Percentiles rank a stretch among this genome's conserved stretches.
Conservation (phyloP, 2,888 invertebrate species). For the Gisinianus flammeolus region DNA sequence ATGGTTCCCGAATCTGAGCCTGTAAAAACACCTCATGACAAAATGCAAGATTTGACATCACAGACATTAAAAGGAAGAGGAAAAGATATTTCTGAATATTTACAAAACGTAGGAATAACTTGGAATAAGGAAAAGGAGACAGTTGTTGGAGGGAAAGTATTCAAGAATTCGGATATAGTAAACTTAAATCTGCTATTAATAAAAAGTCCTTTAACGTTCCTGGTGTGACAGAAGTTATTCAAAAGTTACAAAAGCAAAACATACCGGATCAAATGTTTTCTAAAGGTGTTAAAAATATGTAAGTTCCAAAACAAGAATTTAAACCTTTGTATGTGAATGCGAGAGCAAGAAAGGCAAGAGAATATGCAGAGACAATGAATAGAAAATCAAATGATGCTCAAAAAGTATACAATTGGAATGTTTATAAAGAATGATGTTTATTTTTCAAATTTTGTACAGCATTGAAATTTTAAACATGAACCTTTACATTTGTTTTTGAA, state of each 20-base stretch:
- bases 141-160: not conserved
- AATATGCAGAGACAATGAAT: not conserved
- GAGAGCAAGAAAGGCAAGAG: not conserved
- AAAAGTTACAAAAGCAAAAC: not conserved
- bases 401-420: slow-evolving; percentile 7
- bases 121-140: not conserved
- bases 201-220: not conserved
- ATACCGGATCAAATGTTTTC: not conserved
- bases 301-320: not conserved
- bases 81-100: not conserved
- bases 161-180: not conserved
- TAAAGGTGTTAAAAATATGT: not conserved
- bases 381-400: not conserved
- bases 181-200: too few relatives aligned
- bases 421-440: not conserved
- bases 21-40: not conserved
- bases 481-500: slow-evolving; percentile 13
- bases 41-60: not conserved
- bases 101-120: not conserved
- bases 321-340: too few relatives aligned
- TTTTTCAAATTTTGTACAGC: slow-evolving; percentile 28
- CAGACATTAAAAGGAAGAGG: not conserved
- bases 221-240: not conserved
- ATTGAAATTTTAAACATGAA: slow-evolving; percentile 12
- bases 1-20: not conserved